A percentile compares a stretch with the other conserved stretches of the same genome.
Conservation (phyloP, 2,797 vertebrate genomes). For the Peromyscus aztecus region DNA sequence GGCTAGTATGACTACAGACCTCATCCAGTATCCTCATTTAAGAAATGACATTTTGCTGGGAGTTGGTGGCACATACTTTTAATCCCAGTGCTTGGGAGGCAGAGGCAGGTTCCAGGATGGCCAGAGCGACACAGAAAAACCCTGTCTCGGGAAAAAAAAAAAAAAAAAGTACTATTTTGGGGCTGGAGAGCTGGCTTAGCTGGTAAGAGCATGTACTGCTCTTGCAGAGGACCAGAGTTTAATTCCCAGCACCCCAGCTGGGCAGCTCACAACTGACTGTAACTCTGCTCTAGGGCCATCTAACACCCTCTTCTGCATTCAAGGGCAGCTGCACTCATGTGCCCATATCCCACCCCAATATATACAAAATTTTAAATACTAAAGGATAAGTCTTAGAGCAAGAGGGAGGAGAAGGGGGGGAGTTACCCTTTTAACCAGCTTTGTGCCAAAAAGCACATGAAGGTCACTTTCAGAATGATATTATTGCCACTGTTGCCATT, state of each 20-base stretch:
- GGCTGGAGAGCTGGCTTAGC: background rate
- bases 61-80: background rate
- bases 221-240: background rate
- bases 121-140: background rate
- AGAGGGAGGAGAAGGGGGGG: too few species aligned
- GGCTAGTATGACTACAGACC: background rate
- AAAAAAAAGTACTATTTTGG: background rate
- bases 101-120: background rate
- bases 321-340: background rate
- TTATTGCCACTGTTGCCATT: background rate
- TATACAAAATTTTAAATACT: background rate
- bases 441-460: constrained; percentile 17
- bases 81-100: background rate
- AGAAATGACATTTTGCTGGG: constrained; percentile 8
- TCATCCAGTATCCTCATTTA: background rate
- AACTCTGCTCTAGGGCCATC: background rate
- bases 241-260: background rate
- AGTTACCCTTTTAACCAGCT: background rate
- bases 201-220: background rate
- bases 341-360: background rate
- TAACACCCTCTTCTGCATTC: background rate
- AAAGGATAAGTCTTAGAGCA: background rate
- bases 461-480: background rate
- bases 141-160: too few species aligned
- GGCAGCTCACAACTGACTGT: background rate